These are phyloP conservation scores for Talpa occidentalis DNA, from an alignment of 2,113 vertebrate genomes.

Conservation along the genomic window DNA sequence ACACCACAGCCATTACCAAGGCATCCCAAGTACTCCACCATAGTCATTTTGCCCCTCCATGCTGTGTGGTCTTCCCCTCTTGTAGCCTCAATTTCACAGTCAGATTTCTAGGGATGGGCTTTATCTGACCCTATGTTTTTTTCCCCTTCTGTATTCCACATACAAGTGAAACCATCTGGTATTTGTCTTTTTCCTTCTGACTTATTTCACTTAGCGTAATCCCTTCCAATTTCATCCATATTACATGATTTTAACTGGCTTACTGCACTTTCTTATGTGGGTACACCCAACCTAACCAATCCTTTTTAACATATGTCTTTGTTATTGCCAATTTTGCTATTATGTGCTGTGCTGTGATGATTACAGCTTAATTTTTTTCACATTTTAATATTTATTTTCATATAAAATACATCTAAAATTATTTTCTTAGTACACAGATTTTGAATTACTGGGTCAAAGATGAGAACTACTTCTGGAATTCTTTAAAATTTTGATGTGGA, in stretches of 20 bases:
- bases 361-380: background rate
- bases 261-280: background rate
- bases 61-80: too few species aligned
- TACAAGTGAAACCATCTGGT: too few species aligned
- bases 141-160: too few species aligned
- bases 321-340: background rate
- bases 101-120: too few species aligned
- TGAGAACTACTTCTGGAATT: background rate
- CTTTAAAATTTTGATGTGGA: background rate
- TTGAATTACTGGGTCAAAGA: background rate
- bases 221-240: background rate
- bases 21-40: too few species aligned
- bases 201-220: too few species aligned
- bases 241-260: background rate
- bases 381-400: slow-evolving; percentile 19
- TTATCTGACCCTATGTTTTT: too few species aligned
- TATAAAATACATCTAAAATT: background rate
- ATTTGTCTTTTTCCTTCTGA: too few species aligned
- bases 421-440: background rate
- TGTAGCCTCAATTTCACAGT: too few species aligned
- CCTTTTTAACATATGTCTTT: background rate
- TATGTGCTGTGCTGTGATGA: background rate
- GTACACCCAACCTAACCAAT: background rate
- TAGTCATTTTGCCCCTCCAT: too few species aligned
- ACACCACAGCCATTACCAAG: too few species aligned